Evolutionary conservation across 2,888 invertebrate species (phyloP).

Genomic region (Blera fallax): DNA sequence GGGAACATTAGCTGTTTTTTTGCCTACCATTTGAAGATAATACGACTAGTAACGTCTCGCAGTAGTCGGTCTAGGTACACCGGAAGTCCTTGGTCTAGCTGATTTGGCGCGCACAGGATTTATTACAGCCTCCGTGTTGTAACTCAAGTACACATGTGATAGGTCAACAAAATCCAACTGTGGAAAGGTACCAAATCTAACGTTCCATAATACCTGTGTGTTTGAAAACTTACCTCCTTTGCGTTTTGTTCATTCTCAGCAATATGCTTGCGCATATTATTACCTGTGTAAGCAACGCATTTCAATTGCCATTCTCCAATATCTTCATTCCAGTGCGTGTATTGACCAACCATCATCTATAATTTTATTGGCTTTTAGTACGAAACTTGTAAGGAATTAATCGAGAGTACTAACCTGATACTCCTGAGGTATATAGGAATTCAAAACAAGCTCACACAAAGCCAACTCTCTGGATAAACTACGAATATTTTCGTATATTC

Average conservation of each 20-base stretch:
- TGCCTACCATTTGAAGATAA: too few relatives aligned
- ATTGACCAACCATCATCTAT: conserved; percentile 92
- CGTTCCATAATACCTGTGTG: not conserved
- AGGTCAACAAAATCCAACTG: conserved; percentile 85
- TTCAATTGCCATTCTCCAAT: conserved; percentile 99
- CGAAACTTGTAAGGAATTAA: not conserved
- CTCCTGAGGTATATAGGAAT: conserved; percentile 95
- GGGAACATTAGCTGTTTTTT: not conserved
- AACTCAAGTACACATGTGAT: conserved; percentile 86
- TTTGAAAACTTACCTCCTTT: conserved; percentile 76
- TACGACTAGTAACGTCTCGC: conserved; percentile 78
- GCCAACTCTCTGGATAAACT: conserved; percentile 95
- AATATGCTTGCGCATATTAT: conserved; percentile 94
- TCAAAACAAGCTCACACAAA: conserved; percentile 94
- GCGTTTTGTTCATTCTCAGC: conserved; percentile 79
- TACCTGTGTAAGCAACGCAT: conserved; percentile 99
- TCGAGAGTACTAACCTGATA: conserved; percentile 90
- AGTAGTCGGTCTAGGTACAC: conserved; percentile 83
- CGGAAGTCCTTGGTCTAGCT: conserved; percentile 83
- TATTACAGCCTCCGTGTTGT: conserved; percentile 84
- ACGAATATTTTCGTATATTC: conserved; percentile 95
- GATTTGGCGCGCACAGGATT: conserved; percentile 84
- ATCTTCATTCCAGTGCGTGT: conserved; percentile 98
- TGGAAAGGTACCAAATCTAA: conserved; percentile 53
- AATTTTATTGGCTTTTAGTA: not conserved